Base-by-base conservation (phyloP, 2,888 invertebrate genomes). In the Ormyrus labotus region DNA sequence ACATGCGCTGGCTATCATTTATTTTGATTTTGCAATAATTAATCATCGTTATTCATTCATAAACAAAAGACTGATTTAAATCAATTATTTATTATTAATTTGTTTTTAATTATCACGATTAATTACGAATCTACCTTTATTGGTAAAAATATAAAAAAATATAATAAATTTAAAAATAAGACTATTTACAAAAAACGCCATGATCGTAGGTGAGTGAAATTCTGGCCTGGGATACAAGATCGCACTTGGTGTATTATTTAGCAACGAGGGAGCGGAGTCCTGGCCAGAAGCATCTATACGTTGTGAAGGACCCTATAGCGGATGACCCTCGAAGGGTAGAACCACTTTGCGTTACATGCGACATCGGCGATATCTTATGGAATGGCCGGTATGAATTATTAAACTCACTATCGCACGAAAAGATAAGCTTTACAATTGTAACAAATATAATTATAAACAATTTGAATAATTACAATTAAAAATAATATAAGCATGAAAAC, bases 261-360 rank as follows among this genome's bases (percentile, higher is more conserved):
- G 96, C 96, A 83, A 96, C 96, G 81, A 96, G 96, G 87, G 96
- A 96, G 85, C 94, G 94, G 84, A 94, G 94, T 87, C 96, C 98
- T 19, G 96, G 97, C 5, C 96, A 97, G 90, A 93, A 94, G 86
- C 98, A 98, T 92, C 93, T 98, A 82, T 98, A 96, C 91, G 95
- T 96, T 76, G 95, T 97, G 70, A 93, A 94, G 83, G 96, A 96
- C 91, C 95, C 96, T 61, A 92, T 93, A 81, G 93, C 94, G 81
- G 94, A 95, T 83, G 94, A 94, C 87, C 92, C 93, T 34, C 92
- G 93, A 85, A 93, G 95, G 85, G 91, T 93, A 80, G 96, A 96
- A 87, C 95, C 96, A 45, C 93, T 94, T 84, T 98, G 98, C 91
- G 94, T 98, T 85, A 97, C 98, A 0, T 98, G 98, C 91, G 95